A percentile compares a stretch with the other conserved stretches of the same genome.
Evolutionary conservation across 2,888 invertebrate species (phyloP).

Genomic region (Lordiphosa andalusiaca): DNA sequence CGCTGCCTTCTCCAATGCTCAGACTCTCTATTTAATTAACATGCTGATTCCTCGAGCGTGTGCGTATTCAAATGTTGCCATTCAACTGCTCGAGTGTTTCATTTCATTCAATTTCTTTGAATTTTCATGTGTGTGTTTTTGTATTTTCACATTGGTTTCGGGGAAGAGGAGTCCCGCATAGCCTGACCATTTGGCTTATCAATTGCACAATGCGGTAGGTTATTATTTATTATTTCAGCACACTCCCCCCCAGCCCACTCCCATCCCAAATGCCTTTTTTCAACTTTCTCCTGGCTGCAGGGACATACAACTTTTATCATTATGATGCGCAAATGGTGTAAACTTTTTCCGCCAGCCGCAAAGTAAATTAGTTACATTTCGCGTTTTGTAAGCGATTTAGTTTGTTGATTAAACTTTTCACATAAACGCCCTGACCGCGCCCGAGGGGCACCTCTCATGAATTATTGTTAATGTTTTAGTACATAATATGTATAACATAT

Average conservation of each 20-base stretch:
- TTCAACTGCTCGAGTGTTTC: conserved; percentile 19
- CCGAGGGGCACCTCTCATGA: conserved; percentile 25
- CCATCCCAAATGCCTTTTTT: not conserved
- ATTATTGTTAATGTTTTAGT: not conserved
- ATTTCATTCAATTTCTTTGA: conserved; percentile 1
- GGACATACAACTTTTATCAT: conserved; percentile 68
- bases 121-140: conserved; percentile 8
- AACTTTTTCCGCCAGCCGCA: conserved; percentile 49
- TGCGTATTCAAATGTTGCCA: conserved; percentile 50
- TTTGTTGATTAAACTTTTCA: conserved; percentile 68
- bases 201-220: conserved; percentile 25
- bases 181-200: conserved; percentile 18
- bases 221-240: conserved; percentile 27
- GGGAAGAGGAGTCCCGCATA: not conserved
- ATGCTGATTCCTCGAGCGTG: conserved; percentile 50
- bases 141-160: conserved; percentile 16
- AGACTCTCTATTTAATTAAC: conserved; percentile 70
- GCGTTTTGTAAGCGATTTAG: conserved; percentile 69
- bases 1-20: conserved; percentile 18
- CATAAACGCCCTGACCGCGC: conserved; percentile 65
- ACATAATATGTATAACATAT: not conserved
- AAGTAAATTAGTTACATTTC: conserved; percentile 65
- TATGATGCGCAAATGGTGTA: conserved; percentile 69
- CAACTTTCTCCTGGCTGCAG: conserved; percentile 39
- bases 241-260: not conserved